Conservation (phyloP, 2,113 vertebrate species). For the Dunckerocampus dactyliophorus region DNA sequence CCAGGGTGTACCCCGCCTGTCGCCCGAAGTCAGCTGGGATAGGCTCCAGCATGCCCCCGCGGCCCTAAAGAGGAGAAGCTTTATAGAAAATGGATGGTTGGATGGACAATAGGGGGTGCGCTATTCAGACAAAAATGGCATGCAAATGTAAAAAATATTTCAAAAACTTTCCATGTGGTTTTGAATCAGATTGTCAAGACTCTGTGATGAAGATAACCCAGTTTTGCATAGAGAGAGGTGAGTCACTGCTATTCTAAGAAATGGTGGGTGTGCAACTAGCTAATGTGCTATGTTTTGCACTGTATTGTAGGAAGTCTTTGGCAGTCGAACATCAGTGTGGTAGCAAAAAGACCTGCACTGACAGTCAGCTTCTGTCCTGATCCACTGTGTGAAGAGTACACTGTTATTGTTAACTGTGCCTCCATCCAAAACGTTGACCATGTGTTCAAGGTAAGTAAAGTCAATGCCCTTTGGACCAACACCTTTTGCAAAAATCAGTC, state of each 20-base stretch:
- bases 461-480: neutral
- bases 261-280: neutral
- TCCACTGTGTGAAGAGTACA: constrained; percentile 48
- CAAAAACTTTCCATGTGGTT: neutral
- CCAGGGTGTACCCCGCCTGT: too few relatives aligned
- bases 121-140: too few relatives aligned
- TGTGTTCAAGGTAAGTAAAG: constrained; percentile 50
- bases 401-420: constrained; percentile 38
- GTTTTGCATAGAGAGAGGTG: constrained; percentile 63
- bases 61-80: too few relatives aligned
- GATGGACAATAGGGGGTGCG: too few relatives aligned
- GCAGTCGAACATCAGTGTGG: constrained; percentile 56
- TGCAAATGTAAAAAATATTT: too few relatives aligned
- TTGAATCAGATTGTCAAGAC: constrained; percentile 53
- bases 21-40: too few relatives aligned
- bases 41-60: too few relatives aligned
- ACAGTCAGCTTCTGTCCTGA: constrained; percentile 52
- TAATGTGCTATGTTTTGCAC: neutral
- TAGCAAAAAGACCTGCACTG: constrained; percentile 13
- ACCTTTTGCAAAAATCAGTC: neutral
- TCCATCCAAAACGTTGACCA: rapidly evolving
- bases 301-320: constrained; percentile 62
- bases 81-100: too few relatives aligned
- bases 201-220: constrained; percentile 42
- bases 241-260: neutral